Evolutionary conservation across 2,113 vertebrate species (phyloP), one percentile per base, ranked within the genome.

Genomic region (Aldabrachelys gigantea): DNA sequence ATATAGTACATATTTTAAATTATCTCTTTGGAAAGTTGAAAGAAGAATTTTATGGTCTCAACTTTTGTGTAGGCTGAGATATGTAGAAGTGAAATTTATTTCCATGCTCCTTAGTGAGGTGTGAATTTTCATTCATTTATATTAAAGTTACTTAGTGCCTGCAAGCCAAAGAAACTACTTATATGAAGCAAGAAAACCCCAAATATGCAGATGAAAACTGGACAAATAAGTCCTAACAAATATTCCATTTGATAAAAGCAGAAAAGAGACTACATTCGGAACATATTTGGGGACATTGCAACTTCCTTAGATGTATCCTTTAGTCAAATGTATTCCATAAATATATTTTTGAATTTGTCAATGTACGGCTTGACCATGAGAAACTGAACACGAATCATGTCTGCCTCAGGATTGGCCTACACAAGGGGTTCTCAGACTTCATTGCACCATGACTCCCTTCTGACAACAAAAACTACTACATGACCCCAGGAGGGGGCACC

Each of bases 141-240:
- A 31, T 24, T 76, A 21, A 56, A 56, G 38, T 10, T 85, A 19
- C 22, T 92, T 75, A 91, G 17, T 4, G 87, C 75, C 38, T 49
- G 0, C 92, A 89, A 94, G 27, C 78, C 80, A 89, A 21, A 14
- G 89, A 17, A n/a, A 75, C 5, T 53, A 83, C 52, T 88, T 91
- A 89, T 65, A 84, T n/a, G 65, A 94, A 94, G 1, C 56, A 93
- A 27, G 85, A 95, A 38, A 91, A 38, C 22, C 83, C 6, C 44
- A 49, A 93, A 82, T 41, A 82, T 76, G 22, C 14, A 84, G 59
- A n/a, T 4, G 79, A 76, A 21, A 69, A 16, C 6, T 82, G 57
- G 88, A 93, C 35, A 84, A 93, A 88, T 83, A 94, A 95, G 94
- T 88, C 21, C 90, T 76, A 91, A 87, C 47, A 91, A 88, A 87